Evolutionary conservation across 2,888 invertebrate species (phyloP).

Genomic region (Cerastis rubricosa): DNA sequence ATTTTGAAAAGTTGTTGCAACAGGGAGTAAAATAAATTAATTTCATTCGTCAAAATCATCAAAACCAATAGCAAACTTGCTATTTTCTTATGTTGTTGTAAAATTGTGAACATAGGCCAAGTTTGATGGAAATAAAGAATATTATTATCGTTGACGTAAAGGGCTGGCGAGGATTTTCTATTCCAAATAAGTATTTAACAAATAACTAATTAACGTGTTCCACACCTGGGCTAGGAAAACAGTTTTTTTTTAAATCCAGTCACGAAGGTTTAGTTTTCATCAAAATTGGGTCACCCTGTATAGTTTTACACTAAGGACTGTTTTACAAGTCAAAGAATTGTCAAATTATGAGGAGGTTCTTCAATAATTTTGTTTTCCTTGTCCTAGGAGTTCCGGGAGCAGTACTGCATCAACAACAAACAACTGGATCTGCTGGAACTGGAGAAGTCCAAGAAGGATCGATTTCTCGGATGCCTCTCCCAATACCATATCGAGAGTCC

Average conservation of each 20-base stretch:
- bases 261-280: neutral
- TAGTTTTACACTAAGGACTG: neutral
- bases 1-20: neutral
- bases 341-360: neutral
- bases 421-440: slow-evolving; percentile 95
- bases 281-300: neutral
- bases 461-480: slow-evolving; percentile 97
- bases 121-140: too few relatives aligned
- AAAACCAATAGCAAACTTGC: too few relatives aligned
- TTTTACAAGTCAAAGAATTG: neutral
- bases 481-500: slow-evolving; percentile 93
- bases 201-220: neutral
- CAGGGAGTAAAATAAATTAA: too few relatives aligned
- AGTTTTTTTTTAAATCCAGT: neutral
- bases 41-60: too few relatives aligned
- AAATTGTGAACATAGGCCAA: too few relatives aligned
- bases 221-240: neutral
- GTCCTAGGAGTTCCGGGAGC: slow-evolving; percentile 96
- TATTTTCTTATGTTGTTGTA: too few relatives aligned
- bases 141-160: neutral
- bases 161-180: neutral
- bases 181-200: neutral
- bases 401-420: slow-evolving; percentile 98
- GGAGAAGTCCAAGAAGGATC: slow-evolving; percentile 91
- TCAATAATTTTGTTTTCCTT: slow-evolving; percentile 1